phyloP scores from a whole-genome alignment of 2,113 vertebrate genomes.

The Orycteropus afer region DNA sequence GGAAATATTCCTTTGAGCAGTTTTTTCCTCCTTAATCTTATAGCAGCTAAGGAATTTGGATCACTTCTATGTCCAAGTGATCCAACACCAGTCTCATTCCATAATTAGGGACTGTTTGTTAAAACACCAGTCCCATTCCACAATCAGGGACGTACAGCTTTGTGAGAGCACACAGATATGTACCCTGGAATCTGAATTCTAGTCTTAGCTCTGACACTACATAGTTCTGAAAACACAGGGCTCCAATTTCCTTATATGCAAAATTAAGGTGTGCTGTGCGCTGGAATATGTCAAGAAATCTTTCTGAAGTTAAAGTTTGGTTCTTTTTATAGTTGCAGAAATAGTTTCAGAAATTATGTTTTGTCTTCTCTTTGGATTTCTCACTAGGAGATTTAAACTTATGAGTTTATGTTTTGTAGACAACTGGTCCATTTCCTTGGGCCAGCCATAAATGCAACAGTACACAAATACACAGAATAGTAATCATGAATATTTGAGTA shows the following conservation, averaged over 20 bases:
- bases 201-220: neutral
- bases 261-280: neutral
- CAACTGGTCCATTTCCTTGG: neutral
- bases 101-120: too few species aligned
- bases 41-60: neutral
- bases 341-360: neutral
- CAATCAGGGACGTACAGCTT: neutral
- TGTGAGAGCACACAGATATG: neutral
- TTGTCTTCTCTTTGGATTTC: neutral
- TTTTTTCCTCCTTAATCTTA: neutral
- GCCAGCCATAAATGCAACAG: neutral
- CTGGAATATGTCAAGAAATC: neutral
- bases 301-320: neutral
- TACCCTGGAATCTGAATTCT: neutral
- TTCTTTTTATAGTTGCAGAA: neutral
- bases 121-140: too few species aligned
- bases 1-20: neutral
- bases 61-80: neutral
- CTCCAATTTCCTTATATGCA: neutral
- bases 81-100: neutral
- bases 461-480: neutral
- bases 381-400: neutral
- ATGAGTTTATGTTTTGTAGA: conserved; percentile 15
- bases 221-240: neutral
- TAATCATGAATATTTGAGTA: neutral